Percentiles rank a stretch among this genome's conserved stretches.
These are phyloP conservation scores for Psophia crepitans DNA, from an alignment of 2,113 vertebrate species.

Conservation along the genomic window DNA sequence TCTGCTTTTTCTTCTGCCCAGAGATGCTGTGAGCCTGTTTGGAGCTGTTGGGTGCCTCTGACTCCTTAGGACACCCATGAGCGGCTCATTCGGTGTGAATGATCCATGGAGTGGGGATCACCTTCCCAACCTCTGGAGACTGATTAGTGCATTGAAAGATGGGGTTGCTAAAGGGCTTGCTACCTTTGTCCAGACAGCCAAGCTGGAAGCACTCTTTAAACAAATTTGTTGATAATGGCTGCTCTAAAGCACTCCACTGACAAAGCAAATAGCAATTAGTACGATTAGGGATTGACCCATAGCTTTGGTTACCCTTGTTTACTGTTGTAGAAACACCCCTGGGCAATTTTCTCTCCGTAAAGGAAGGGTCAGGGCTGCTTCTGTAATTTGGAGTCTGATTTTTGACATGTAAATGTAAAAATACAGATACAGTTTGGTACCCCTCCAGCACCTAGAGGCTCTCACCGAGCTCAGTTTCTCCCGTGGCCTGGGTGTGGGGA, in stretches of 20 bases:
- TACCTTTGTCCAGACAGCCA: neutral
- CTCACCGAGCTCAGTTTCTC: neutral
- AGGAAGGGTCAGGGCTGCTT: neutral
- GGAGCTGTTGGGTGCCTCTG: neutral
- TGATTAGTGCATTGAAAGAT: neutral
- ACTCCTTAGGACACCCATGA: neutral
- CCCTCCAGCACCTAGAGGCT: neutral
- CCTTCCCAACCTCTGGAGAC: neutral
- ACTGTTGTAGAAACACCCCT: neutral
- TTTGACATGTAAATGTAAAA: neutral
- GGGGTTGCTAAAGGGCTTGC: neutral
- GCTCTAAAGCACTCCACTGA: neutral
- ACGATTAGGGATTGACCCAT: neutral
- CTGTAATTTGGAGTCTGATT: neutral
- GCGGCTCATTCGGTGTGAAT: rapidly evolving
- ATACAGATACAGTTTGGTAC: too few relatives aligned
- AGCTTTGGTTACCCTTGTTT: neutral
- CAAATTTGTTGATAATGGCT: neutral
- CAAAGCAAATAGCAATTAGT: conserved; percentile 44
- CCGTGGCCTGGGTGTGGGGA: neutral
- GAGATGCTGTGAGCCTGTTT: neutral
- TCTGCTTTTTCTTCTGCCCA: neutral
- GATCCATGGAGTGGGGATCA: neutral
- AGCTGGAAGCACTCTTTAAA: neutral
- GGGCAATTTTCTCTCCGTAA: neutral